These are phyloP conservation scores for Magallana angulata DNA, from an alignment of 1,140 invertebrate genomes.

Conservation along the genomic window DNA sequence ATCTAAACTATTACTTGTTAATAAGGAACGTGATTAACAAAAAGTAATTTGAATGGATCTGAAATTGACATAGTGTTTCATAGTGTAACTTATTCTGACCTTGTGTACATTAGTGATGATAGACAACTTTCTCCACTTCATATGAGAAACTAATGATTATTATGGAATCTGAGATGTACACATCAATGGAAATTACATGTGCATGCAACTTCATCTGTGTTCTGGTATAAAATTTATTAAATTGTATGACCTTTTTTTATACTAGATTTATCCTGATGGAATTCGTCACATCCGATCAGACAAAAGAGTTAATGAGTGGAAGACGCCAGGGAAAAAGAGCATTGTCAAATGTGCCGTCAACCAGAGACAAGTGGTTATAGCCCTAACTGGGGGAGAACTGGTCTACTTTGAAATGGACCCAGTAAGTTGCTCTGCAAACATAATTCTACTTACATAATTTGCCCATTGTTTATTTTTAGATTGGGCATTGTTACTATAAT, in stretches of 20 bases:
- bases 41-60: too few relatives aligned
- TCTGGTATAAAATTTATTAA: neutral
- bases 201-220: neutral
- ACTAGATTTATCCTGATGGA: constrained; percentile 93
- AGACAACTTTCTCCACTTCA: constrained; percentile 45
- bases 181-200: neutral
- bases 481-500: too few relatives aligned
- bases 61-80: too few relatives aligned
- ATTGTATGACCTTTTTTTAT: constrained; percentile 24
- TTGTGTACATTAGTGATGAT: constrained; percentile 33
- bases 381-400: constrained; percentile 96
- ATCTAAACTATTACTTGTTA: too few relatives aligned
- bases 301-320: constrained; percentile 99
- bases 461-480: too few relatives aligned
- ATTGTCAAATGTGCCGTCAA: constrained; percentile 99
- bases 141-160: constrained; percentile 34
- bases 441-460: too few relatives aligned
- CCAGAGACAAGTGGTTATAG: constrained; percentile 96
- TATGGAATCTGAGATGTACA: constrained; percentile 26
- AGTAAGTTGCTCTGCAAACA: constrained; percentile 83
- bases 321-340: constrained; percentile 96
- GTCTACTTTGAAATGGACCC: constrained; percentile 99
- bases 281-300: constrained; percentile 98
- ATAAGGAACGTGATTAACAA: too few relatives aligned
- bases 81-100: too few relatives aligned